Evolutionary conservation across 2,888 invertebrate species (phyloP).

Genomic region (Prosopocoilus inquinatus): DNA sequence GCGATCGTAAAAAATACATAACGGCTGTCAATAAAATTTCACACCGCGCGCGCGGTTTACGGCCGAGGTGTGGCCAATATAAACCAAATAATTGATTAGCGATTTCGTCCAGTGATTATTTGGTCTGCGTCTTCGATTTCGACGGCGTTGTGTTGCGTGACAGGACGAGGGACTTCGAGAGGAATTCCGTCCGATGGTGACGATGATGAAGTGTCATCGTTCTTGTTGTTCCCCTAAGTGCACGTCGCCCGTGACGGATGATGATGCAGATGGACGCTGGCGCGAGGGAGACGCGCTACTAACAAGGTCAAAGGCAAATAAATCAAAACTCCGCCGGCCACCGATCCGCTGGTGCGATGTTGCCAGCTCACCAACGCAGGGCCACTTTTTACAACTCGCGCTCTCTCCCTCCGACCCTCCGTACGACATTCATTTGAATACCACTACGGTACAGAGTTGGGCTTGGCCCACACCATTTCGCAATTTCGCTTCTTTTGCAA

Average conservation of each 20-base stretch:
- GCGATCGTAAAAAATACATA: no score
- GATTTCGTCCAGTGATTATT: not conserved
- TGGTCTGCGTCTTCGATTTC: conserved; percentile 1
- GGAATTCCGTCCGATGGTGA: no score
- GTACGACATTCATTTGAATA: conserved; percentile 23
- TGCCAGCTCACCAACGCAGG: conserved; percentile 10
- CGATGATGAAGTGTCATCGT: not conserved
- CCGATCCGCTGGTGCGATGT: conserved; percentile 11
- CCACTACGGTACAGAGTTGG: no score
- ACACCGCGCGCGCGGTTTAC: no score
- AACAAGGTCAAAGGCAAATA: conserved; percentile 29
- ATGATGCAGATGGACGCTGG: conserved; percentile 3
- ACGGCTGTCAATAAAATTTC: no score
- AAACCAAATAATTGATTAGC: no score
- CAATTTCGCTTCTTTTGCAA: no score
- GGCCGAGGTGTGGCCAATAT: no score
- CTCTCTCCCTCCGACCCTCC: not conserved
- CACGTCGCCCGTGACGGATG: not conserved
- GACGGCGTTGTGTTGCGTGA: not conserved
- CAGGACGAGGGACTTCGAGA: not conserved
- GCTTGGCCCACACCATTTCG: no score
- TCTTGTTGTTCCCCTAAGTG: not conserved
- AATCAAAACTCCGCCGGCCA: conserved; percentile 24
- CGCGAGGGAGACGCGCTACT: conserved; percentile 22
- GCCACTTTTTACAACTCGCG: no score